phyloP scores from a whole-genome alignment of 2,888 invertebrate species.

The Melangyna quadrimaculata region DNA sequence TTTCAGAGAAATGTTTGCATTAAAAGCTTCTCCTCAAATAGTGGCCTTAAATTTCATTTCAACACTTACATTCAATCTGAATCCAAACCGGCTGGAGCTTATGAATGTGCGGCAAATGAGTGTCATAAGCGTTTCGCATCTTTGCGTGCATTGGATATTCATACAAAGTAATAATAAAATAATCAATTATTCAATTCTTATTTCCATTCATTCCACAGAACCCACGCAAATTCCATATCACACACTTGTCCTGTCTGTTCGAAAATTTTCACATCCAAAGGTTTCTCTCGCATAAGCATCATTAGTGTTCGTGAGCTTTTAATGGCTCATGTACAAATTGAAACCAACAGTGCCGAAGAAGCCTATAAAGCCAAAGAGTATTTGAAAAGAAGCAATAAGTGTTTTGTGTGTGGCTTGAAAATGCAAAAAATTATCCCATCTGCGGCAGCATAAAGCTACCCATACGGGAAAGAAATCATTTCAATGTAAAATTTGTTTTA shows the following conservation, averaged over 20 bases:
- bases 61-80: constrained; percentile 28
- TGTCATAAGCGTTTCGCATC: constrained; percentile 71
- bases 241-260: constrained; percentile 64
- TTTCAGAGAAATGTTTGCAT: constrained; percentile 74
- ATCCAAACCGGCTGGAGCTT: constrained; percentile 35
- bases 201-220: constrained; percentile 13
- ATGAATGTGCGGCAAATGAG: constrained; percentile 47
- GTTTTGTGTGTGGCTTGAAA: constrained; percentile 71
- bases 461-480: constrained; percentile 69
- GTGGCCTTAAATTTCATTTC: constrained; percentile 73
- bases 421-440: constrained; percentile 56
- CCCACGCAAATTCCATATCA: constrained; percentile 37
- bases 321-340: constrained; percentile 57
- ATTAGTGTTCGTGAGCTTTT: constrained; percentile 61
- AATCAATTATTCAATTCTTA: background rate
- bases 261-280: constrained; percentile 68
- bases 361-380: constrained; percentile 32
- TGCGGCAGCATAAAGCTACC: constrained; percentile 70
- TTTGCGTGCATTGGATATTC: constrained; percentile 69
- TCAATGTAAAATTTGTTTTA: constrained; percentile 73
- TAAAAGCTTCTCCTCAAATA: constrained; percentile 72
- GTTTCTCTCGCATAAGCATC: constrained; percentile 72
- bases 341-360: background rate
- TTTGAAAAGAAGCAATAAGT: constrained; percentile 50
- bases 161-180: constrained; percentile 66